Percentiles rank a stretch among this genome's conserved stretches.
Evolutionary conservation across 1,140 invertebrate genomes (phyloP).

Genomic region (Ceratina calcarata): DNA sequence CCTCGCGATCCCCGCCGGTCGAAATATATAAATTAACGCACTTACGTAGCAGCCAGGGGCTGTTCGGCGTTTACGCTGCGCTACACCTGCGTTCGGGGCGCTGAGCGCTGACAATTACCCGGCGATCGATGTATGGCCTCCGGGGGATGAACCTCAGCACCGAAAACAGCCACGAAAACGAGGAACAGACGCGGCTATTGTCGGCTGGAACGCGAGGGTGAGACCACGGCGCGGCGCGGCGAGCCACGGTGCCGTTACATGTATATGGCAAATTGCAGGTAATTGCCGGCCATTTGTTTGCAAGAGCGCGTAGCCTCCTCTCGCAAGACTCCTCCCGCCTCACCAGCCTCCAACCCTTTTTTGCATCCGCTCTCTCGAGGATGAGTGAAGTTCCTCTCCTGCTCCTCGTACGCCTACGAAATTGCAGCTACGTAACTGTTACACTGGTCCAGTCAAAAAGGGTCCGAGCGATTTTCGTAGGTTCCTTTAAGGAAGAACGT

Average conservation of each 20-base stretch:
- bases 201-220: slow-evolving; percentile 51
- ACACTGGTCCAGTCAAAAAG: slow-evolving; percentile 4
- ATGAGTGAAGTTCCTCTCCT: slow-evolving; percentile 35
- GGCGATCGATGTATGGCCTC: slow-evolving; percentile 78
- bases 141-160: slow-evolving; percentile 65
- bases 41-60: slow-evolving; percentile 71
- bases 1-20: slow-evolving; percentile 41
- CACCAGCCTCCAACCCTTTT: slow-evolving; percentile 10
- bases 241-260: no score
- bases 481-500: slow-evolving; percentile 13
- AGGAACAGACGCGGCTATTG: slow-evolving; percentile 65
- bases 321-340: background rate
- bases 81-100: slow-evolving; percentile 74
- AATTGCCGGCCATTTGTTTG: slow-evolving; percentile 78
- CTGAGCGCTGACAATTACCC: slow-evolving; percentile 79
- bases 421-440: slow-evolving; percentile 67
- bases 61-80: slow-evolving; percentile 59
- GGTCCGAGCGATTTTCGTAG: slow-evolving; percentile 17
- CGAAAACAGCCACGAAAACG: slow-evolving; percentile 69
- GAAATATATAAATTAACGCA: slow-evolving; percentile 74
- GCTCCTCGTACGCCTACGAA: slow-evolving; percentile 73
- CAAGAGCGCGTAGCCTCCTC: slow-evolving; percentile 68
- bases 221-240: slow-evolving; percentile 22
- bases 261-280: slow-evolving; percentile 76
- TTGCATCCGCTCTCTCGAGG: slow-evolving; percentile 49